These are phyloP conservation scores for Syndactyla subalaris DNA, from an alignment of 2,797 vertebrate species.

Conservation along the genomic window DNA sequence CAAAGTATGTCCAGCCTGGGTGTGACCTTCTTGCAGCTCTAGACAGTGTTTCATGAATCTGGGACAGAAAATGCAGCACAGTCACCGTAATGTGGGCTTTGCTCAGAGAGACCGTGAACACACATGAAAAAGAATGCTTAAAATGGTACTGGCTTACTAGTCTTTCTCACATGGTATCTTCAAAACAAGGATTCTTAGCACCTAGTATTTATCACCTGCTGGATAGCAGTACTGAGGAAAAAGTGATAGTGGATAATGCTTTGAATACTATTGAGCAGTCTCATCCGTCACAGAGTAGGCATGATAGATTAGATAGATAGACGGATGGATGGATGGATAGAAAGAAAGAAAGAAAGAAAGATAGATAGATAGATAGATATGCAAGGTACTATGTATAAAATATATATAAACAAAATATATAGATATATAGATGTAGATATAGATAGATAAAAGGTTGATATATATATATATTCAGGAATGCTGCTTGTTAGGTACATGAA, in stretches of 20 bases:
- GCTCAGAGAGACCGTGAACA: background rate
- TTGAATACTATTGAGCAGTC: background rate
- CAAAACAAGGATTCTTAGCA: background rate
- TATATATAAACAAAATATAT: background rate
- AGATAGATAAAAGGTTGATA: background rate
- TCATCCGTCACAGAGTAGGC: background rate
- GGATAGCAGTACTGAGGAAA: background rate
- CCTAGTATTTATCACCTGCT: background rate
- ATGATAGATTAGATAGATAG: background rate
- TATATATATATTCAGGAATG: background rate
- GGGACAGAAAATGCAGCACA: background rate
- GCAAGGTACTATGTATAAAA: background rate
- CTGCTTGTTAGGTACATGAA: background rate
- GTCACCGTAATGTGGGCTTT: background rate
- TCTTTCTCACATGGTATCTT: background rate
- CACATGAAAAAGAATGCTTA: background rate
- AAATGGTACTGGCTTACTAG: background rate
- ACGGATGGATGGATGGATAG: background rate
- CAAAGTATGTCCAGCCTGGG: background rate
- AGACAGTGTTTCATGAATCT: background rate
- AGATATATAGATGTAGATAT: too few relatives aligned
- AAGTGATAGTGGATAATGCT: background rate
- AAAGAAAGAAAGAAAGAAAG: too few relatives aligned
- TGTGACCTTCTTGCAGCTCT: background rate
- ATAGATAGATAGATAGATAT: background rate